Evolutionary conservation across 2,888 invertebrate species (phyloP).

Genomic region (Diplolepis rosae): DNA sequence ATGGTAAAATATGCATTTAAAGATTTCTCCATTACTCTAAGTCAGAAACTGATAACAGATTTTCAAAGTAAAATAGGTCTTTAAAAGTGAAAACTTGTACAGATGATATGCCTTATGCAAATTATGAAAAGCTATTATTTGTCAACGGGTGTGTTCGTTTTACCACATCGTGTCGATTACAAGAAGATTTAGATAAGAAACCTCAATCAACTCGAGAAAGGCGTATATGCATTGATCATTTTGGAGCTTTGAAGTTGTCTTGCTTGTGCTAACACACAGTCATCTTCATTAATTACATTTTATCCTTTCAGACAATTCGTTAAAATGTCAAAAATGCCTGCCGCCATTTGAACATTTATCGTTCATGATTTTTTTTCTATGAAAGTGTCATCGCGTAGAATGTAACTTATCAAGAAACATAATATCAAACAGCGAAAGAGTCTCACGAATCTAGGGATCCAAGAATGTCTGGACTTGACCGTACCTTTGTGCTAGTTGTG

Average conservation of each 20-base stretch:
- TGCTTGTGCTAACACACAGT: neutral
- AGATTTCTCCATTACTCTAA: neutral
- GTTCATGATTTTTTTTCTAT: neutral
- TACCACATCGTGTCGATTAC: neutral
- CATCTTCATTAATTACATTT: constrained; percentile 11
- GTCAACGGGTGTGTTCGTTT: neutral
- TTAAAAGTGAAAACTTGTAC: neutral
- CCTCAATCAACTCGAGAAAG: neutral
- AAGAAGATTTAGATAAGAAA: neutral
- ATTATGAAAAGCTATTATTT: neutral
- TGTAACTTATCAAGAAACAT: neutral
- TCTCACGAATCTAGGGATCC: neutral
- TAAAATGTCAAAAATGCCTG: neutral
- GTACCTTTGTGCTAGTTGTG: constrained; percentile 33
- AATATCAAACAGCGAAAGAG: neutral
- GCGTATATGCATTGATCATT: constrained; percentile 3
- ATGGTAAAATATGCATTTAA: no score
- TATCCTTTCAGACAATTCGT: constrained; percentile 1
- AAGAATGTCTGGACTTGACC: neutral
- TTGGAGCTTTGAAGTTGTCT: neutral
- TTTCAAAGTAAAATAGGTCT: neutral
- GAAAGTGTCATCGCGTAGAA: neutral
- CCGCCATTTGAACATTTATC: neutral
- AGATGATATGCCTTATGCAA: neutral
- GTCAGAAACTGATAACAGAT: neutral